These are phyloP conservation scores for Orbicella faveolata DNA, from an alignment of 64 coral and sea anemone species.

Conservation along the genomic window DNA sequence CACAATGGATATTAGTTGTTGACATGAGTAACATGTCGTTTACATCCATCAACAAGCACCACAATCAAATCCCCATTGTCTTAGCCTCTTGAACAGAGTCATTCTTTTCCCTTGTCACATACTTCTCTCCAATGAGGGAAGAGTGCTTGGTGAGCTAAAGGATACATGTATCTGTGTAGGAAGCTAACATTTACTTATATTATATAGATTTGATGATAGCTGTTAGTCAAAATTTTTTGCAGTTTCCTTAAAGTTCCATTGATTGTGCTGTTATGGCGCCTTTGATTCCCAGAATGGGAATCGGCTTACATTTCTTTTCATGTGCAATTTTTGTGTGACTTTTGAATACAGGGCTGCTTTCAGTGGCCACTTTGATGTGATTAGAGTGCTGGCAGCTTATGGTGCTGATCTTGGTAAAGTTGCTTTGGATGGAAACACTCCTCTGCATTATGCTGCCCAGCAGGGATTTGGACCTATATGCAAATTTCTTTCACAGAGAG, in stretches of 20 bases:
- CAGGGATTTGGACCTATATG: conserved; percentile 91
- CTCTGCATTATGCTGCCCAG: conserved; percentile 78
- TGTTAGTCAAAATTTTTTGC: too few relatives aligned
- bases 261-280: too few relatives aligned
- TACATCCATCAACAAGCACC: neutral
- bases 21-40: too few relatives aligned
- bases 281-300: too few relatives aligned
- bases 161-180: too few relatives aligned
- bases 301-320: neutral
- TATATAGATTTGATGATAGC: too few relatives aligned
- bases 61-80: neutral
- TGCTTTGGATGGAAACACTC: conserved; percentile 77
- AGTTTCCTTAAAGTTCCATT: too few relatives aligned
- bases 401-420: conserved; percentile 94
- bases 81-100: too few relatives aligned
- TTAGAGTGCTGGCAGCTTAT: conserved; percentile 88
- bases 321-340: neutral
- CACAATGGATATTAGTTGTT: neutral
- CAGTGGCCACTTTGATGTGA: conserved; percentile 94
- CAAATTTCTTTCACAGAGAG: conserved; percentile 95
- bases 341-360: conserved; percentile 55
- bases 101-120: too few relatives aligned
- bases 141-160: too few relatives aligned
- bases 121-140: too few relatives aligned
- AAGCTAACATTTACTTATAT: too few relatives aligned